Conservation (phyloP, 2,888 invertebrate genomes). For the Drosophila basisetae region DNA sequence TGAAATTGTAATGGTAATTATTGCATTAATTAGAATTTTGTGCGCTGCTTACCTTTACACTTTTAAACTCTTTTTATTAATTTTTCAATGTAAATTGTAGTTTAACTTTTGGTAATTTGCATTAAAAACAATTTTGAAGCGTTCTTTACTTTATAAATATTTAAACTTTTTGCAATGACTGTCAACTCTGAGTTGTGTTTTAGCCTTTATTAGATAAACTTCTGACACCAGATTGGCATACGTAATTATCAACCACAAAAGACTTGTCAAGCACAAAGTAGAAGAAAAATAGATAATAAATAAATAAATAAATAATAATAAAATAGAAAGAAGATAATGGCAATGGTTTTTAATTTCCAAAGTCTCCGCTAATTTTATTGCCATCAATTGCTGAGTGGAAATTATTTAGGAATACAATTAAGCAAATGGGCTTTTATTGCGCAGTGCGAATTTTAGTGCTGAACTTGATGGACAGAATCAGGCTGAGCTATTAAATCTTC, state of each 20-base stretch:
- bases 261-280: not conserved
- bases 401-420: slow-evolving; percentile 7
- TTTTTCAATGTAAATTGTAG: not conserved
- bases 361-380: not conserved
- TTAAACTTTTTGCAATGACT: not conserved
- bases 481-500: not conserved
- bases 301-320: too few relatives aligned
- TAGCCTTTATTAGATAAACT: not conserved
- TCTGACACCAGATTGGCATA: slow-evolving; percentile 50
- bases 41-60: slow-evolving; percentile 24
- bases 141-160: slow-evolving; percentile 32
- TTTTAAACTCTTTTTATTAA: slow-evolving; percentile 1
- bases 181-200: not conserved
- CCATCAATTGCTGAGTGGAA: not conserved
- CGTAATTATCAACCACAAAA: slow-evolving; percentile 24
- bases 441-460: not conserved
- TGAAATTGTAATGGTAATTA: not conserved
- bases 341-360: not conserved
- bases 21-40: slow-evolving; percentile 39
- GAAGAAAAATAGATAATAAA: too few relatives aligned
- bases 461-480: not conserved
- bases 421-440: not conserved
- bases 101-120: slow-evolving; percentile 9
- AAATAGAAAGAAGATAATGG: not conserved
- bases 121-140: slow-evolving; percentile 24